phyloP scores from a whole-genome alignment of 2,888 invertebrate genomes.

The Parascotia fuliginaria region DNA sequence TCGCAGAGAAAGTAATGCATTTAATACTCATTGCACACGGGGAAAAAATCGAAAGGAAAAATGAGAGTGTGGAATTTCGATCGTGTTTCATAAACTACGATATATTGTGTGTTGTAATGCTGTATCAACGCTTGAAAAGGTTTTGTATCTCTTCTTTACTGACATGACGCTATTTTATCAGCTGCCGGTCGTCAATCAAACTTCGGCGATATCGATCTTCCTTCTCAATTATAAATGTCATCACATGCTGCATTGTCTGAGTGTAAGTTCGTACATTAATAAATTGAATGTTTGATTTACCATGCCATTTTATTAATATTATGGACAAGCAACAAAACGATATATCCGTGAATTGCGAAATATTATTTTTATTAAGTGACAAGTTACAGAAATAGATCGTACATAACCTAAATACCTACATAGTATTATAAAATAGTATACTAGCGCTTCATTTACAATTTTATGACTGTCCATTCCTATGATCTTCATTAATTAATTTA shows the following conservation, averaged over 20 bases:
- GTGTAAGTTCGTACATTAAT: constrained; percentile 14
- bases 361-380: too few relatives aligned
- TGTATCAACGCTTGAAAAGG: constrained; percentile 58
- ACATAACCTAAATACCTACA: too few relatives aligned
- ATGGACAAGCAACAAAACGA: too few relatives aligned
- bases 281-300: too few relatives aligned
- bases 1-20: constrained; percentile 77
- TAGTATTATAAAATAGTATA: too few relatives aligned
- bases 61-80: constrained; percentile 75
- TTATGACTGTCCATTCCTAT: too few relatives aligned
- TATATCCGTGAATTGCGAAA: too few relatives aligned
- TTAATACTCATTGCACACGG: constrained; percentile 61
- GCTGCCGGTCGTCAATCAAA: constrained; percentile 43
- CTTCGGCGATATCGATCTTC: constrained; percentile 42
- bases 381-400: too few relatives aligned
- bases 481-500: too few relatives aligned
- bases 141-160: constrained; percentile 52
- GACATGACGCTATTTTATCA: constrained; percentile 46
- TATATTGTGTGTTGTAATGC: constrained; percentile 57
- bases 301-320: too few relatives aligned
- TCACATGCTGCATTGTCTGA: constrained; percentile 16
- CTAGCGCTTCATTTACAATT: too few relatives aligned
- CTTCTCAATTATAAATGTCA: constrained; percentile 45
- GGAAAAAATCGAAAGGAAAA: constrained; percentile 75
- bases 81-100: constrained; percentile 66